phyloP scores from a whole-genome alignment of 1,140 invertebrate genomes.

The Sipha flava region DNA sequence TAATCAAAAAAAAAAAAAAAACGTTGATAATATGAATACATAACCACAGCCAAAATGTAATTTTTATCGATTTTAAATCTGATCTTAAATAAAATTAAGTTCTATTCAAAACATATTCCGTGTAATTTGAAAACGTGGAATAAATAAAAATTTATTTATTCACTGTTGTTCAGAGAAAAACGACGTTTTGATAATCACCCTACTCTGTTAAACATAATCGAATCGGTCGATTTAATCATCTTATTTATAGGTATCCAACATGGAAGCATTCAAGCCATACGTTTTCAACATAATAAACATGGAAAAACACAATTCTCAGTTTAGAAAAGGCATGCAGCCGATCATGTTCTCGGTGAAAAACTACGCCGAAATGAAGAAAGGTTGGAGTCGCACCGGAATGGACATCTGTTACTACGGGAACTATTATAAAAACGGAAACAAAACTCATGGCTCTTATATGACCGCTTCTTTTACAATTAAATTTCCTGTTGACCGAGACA shows the following conservation, averaged over 20 bases:
- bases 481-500: slow-evolving; percentile 68
- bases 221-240: neutral
- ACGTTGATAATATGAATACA: too few relatives aligned
- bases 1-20: too few relatives aligned
- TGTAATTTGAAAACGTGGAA: too few relatives aligned
- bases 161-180: too few relatives aligned
- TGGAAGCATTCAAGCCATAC: slow-evolving; percentile 61
- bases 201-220: too few relatives aligned
- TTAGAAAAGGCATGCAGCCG: slow-evolving; percentile 87
- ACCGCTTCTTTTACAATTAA: slow-evolving; percentile 74
- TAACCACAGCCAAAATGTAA: too few relatives aligned
- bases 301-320: slow-evolving; percentile 81
- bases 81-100: too few relatives aligned
- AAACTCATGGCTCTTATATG: slow-evolving; percentile 56
- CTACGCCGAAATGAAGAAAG: slow-evolving; percentile 53
- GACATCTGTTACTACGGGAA: slow-evolving; percentile 77
- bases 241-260: slow-evolving; percentile 51
- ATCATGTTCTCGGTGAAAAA: slow-evolving; percentile 77
- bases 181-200: too few relatives aligned
- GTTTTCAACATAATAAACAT: slow-evolving; percentile 88
- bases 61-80: too few relatives aligned
- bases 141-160: too few relatives aligned
- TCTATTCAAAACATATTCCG: too few relatives aligned
- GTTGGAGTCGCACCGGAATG: slow-evolving; percentile 64
- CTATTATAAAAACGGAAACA: slow-evolving; percentile 51